Conservation (phyloP, 2,113 vertebrate species). For the Platycercus adscitus region DNA sequence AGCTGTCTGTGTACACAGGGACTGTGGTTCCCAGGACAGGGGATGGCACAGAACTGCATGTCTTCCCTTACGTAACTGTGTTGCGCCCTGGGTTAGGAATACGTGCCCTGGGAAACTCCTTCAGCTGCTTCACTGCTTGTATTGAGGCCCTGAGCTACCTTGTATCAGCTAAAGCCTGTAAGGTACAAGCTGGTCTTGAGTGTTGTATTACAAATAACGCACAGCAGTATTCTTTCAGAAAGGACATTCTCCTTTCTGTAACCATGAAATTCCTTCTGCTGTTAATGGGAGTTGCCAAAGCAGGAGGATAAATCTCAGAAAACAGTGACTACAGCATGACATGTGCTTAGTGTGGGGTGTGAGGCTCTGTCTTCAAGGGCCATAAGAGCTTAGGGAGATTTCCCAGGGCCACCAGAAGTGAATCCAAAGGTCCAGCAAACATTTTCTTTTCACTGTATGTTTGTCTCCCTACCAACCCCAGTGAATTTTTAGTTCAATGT, state of each 20-base stretch:
- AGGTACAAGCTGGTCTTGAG: neutral
- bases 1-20: neutral
- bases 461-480: neutral
- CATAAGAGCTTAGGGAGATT: neutral
- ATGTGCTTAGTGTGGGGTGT: neutral
- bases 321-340: neutral
- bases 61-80: neutral
- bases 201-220: neutral
- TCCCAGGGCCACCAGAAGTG: neutral
- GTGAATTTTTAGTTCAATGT: neutral
- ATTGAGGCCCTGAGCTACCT: neutral
- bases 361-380: neutral
- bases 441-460: neutral
- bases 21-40: neutral
- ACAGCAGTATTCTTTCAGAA: neutral
- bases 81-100: neutral
- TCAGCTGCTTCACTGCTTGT: neutral
- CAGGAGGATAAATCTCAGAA: slow-evolving; percentile 30
- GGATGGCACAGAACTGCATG: neutral
- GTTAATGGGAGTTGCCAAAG: slow-evolving; percentile 40
- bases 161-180: neutral
- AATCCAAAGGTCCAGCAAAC: neutral
- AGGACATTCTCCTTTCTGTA: neutral
- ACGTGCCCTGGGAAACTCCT: neutral
- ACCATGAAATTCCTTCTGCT: slow-evolving; percentile 8